These are phyloP conservation scores for Limnephilus auricula DNA, from an alignment of 2,888 invertebrate species.

Conservation along the genomic window DNA sequence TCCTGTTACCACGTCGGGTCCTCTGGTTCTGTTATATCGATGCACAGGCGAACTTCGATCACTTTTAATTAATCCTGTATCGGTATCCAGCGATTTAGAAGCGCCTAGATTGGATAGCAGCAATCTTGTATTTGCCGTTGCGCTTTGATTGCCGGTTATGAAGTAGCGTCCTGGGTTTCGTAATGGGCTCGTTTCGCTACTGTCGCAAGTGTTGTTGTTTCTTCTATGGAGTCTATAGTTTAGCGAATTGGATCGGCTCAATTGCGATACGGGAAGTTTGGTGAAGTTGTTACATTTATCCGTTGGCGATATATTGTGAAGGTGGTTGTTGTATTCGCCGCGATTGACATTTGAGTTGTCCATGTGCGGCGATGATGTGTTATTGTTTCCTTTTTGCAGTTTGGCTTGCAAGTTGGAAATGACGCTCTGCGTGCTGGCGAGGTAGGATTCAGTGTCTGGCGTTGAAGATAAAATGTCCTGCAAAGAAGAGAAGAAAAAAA, in stretches of 20 bases:
- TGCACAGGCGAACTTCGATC: conserved; percentile 74
- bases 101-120: conserved; percentile 71
- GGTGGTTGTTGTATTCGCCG: conserved; percentile 73
- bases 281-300: conserved; percentile 71
- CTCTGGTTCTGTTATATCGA: conserved; percentile 6
- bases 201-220: conserved; percentile 71
- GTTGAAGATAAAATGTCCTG: conserved; percentile 73
- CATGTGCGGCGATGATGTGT: conserved; percentile 67
- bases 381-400: conserved; percentile 72
- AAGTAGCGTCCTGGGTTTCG: conserved; percentile 76
- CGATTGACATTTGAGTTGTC: conserved; percentile 72
- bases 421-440: conserved; percentile 80
- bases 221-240: conserved; percentile 75
- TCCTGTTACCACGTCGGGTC: conserved; percentile 44
- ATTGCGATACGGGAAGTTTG: conserved; percentile 74
- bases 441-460: conserved; percentile 78
- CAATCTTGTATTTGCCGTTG: conserved; percentile 72
- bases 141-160: conserved; percentile 71
- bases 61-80: conserved; percentile 68
- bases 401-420: conserved; percentile 81
- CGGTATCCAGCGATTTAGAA: conserved; percentile 73
- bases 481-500: conserved; percentile 69
- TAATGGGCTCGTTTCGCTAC: conserved; percentile 73
- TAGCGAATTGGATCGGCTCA: conserved; percentile 75
- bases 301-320: conserved; percentile 73